Percentiles rank a stretch among this genome's conserved stretches.
These are phyloP conservation scores for Acipenser transmontanus DNA, from an alignment of 2,797 vertebrate genomes.

Conservation along the genomic window DNA sequence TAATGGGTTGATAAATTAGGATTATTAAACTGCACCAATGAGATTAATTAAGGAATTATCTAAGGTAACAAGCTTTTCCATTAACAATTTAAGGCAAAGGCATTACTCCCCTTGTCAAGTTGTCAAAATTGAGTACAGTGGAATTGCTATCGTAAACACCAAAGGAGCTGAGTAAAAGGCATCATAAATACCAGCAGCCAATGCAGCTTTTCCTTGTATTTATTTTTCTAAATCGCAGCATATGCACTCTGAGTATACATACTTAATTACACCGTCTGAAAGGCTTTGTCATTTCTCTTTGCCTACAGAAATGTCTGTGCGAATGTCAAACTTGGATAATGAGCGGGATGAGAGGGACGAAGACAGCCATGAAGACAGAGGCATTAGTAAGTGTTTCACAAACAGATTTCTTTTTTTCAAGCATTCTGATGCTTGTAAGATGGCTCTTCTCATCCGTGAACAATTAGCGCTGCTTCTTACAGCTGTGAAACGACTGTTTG, in stretches of 20 bases:
- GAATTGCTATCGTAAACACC: too few species aligned
- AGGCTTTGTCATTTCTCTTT: neutral
- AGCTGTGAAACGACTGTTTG: too few species aligned
- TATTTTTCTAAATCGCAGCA: too few species aligned
- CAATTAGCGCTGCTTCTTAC: too few species aligned
- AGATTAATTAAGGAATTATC: slow-evolving; percentile 13
- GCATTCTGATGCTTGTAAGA: neutral
- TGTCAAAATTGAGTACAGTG: too few species aligned
- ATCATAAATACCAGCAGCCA: too few species aligned
- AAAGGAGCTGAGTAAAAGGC: too few species aligned
- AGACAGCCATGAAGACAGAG: slow-evolving; percentile 92
- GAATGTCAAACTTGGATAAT: slow-evolving; percentile 97
- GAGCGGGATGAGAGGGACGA: slow-evolving; percentile 93
- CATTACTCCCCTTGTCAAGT: too few species aligned
- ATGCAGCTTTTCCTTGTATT: too few species aligned
- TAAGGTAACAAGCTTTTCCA: neutral
- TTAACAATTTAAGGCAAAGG: too few species aligned
- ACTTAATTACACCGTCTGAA: neutral
- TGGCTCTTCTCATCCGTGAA: neutral
- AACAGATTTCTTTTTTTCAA: too few species aligned
- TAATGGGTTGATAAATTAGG: slow-evolving; percentile 10
- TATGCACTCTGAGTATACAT: too few species aligned
- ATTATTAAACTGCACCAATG: slow-evolving; percentile 9
- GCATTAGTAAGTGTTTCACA: slow-evolving; percentile 78
- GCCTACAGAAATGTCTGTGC: slow-evolving; percentile 89